Percentiles rank a stretch among this genome's conserved stretches.
Evolutionary conservation across 1,140 invertebrate species (phyloP).

Genomic region (Cydia pomonella): DNA sequence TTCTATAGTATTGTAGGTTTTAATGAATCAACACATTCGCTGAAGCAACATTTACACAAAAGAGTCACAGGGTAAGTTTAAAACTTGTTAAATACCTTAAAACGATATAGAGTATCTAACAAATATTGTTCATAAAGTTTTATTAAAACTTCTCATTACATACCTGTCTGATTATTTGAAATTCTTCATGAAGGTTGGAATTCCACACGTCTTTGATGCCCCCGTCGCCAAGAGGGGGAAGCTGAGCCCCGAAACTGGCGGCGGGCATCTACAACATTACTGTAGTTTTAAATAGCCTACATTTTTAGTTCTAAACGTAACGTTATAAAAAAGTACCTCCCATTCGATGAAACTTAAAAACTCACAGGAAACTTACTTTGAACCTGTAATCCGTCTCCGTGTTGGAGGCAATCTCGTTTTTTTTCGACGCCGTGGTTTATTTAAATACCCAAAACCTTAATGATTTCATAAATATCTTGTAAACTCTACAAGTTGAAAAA

Average conservation of each 20-base stretch:
- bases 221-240: constrained; percentile 87
- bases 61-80: too few species aligned
- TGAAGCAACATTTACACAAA: too few species aligned
- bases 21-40: too few species aligned
- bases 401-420: constrained; percentile 31
- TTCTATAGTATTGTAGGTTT: too few species aligned
- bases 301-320: constrained; percentile 30
- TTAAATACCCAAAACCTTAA: constrained; percentile 9
- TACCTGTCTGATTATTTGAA: constrained; percentile 93
- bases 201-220: constrained; percentile 99
- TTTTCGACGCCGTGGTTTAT: constrained; percentile 29
- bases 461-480: not conserved
- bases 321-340: constrained; percentile 4
- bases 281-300: constrained; percentile 12
- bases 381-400: constrained; percentile 30
- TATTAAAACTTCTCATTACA: constrained; percentile 21
- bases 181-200: constrained; percentile 98
- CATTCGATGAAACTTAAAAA: constrained; percentile 11
- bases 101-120: too few species aligned
- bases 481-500: not conserved
- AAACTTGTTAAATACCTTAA: too few species aligned
- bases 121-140: too few species aligned
- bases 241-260: constrained; percentile 66
- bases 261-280: constrained; percentile 69
- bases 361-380: constrained; percentile 16